Evolutionary conservation across 1,140 invertebrate genomes (phyloP).

Genomic region (Pseudomyrmex dendroicus): DNA sequence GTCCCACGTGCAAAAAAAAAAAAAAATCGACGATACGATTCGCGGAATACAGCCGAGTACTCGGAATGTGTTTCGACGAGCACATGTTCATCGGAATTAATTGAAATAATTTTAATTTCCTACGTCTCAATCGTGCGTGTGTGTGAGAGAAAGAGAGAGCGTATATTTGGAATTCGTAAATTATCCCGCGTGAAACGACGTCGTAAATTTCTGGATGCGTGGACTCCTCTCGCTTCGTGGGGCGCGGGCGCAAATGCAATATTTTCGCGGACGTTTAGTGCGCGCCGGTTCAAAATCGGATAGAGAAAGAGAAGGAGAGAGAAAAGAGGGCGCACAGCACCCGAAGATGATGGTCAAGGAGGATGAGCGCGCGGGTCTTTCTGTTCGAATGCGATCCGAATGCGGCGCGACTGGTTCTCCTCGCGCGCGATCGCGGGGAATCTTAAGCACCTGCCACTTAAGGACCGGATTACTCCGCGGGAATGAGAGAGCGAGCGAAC

Average conservation of each 20-base stretch:
- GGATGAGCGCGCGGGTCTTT: constrained; percentile 37
- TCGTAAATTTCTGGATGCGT: constrained; percentile 29
- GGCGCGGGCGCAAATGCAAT: not conserved
- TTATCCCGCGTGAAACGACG: constrained; percentile 39
- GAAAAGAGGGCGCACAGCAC: not conserved
- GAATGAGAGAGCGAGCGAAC: constrained; percentile 64
- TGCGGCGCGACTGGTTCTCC: constrained; percentile 77
- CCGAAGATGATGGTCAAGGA: constrained; percentile 39
- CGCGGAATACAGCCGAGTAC: constrained; percentile 20
- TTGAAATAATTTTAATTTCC: constrained; percentile 35
- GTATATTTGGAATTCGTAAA: constrained; percentile 40
- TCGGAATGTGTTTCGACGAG: constrained; percentile 7
- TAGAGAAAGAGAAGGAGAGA: constrained; percentile 21
- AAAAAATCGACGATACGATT: not conserved
- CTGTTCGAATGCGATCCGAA: constrained; percentile 72
- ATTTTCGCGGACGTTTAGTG: constrained; percentile 52
- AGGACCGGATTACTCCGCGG: constrained; percentile 73
- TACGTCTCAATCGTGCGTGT: constrained; percentile 18
- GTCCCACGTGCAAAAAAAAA: not conserved
- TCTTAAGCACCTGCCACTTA: constrained; percentile 80
- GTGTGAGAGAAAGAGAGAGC: not conserved
- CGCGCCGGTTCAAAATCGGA: constrained; percentile 44
- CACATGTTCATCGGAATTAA: constrained; percentile 33
- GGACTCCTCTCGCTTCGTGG: not conserved
- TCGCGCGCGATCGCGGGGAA: constrained; percentile 74